Percentiles rank a stretch among this genome's conserved stretches.
phyloP scores from a whole-genome alignment of 2,888 invertebrate species.

The Rhaphigaster nebulosa region DNA sequence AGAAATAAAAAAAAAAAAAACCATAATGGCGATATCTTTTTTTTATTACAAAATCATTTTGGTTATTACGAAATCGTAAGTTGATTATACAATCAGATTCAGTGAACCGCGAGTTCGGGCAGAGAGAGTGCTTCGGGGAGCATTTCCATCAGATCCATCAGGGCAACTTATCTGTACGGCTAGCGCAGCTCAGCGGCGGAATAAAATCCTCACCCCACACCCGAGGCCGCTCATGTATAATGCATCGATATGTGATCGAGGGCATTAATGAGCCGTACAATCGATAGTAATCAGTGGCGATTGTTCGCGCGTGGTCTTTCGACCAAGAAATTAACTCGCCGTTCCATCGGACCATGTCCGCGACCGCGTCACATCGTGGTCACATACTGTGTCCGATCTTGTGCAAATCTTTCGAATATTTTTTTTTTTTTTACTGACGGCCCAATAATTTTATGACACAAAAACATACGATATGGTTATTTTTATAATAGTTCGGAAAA shows the following conservation, averaged over 20 bases:
- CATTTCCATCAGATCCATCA: slow-evolving; percentile 40
- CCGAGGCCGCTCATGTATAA: slow-evolving; percentile 15
- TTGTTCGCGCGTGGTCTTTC: slow-evolving; percentile 11
- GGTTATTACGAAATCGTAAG: not conserved
- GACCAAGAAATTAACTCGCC: slow-evolving; percentile 47
- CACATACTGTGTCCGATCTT: not conserved
- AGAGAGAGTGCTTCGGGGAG: not conserved
- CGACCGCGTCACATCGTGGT: not conserved
- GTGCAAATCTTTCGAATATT: not conserved
- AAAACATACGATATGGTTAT: too few species aligned
- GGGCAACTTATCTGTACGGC: slow-evolving; percentile 15
- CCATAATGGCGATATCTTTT: too few species aligned
- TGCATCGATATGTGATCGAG: slow-evolving; percentile 20
- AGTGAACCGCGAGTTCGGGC: not conserved
- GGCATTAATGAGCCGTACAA: slow-evolving; percentile 47
- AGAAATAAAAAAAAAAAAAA: too few species aligned
- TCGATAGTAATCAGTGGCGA: slow-evolving; percentile 36
- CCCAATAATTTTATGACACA: too few species aligned
- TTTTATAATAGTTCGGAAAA: too few species aligned
- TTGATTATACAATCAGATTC: not conserved
- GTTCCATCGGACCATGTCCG: not conserved
- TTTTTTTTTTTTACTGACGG: not conserved
- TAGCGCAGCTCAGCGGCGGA: not conserved
- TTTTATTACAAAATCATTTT: not conserved
- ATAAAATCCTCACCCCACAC: slow-evolving; percentile 5